A percentile compares a stretch with the other conserved stretches of the same genome.
Conservation (phyloP, 92 coral and sea anemone species). For the Siderastrea radians region DNA sequence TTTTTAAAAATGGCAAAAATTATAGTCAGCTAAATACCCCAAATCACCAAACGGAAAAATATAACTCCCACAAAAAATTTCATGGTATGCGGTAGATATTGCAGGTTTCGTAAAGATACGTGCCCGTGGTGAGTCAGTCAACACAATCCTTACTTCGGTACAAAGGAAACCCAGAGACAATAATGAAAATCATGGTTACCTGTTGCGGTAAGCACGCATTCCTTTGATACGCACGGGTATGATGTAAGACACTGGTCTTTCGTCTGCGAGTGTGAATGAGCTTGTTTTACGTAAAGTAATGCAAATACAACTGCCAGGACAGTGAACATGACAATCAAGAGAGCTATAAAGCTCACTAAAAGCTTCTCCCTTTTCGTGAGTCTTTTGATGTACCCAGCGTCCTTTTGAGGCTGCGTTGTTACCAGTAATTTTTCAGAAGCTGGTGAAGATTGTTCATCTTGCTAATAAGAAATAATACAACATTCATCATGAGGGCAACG, state of each 20-base stretch:
- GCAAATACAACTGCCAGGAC: constrained; percentile 58
- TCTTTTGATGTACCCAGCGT: background rate
- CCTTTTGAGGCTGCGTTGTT: constrained; percentile 4
- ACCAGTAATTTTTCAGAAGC: constrained; percentile 23
- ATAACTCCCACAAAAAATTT: no score
- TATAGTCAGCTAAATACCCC: no score
- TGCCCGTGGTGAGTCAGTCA: no score
- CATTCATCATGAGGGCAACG: background rate
- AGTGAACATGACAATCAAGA: constrained; percentile 35
- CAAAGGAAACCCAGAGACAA: no score
- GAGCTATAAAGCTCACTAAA: constrained; percentile 30
- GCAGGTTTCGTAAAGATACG: no score
- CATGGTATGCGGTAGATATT: no score
- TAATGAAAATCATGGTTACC: background rate
- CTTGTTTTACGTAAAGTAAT: constrained; percentile 7
- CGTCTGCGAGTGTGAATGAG: background rate
- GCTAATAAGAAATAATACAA: background rate
- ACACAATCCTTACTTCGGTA: no score
- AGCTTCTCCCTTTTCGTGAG: constrained; percentile 37
- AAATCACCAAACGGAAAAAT: no score
- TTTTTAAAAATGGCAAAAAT: no score
- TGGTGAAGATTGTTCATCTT: constrained; percentile 18
- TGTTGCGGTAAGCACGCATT: constrained; percentile 30
- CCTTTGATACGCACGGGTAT: constrained; percentile 43
- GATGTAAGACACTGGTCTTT: background rate